Percentiles rank a stretch among this genome's conserved stretches.
Conservation (phyloP, 2,113 vertebrate genomes). For the Sinocyclocheilus rhinocerous region DNA sequence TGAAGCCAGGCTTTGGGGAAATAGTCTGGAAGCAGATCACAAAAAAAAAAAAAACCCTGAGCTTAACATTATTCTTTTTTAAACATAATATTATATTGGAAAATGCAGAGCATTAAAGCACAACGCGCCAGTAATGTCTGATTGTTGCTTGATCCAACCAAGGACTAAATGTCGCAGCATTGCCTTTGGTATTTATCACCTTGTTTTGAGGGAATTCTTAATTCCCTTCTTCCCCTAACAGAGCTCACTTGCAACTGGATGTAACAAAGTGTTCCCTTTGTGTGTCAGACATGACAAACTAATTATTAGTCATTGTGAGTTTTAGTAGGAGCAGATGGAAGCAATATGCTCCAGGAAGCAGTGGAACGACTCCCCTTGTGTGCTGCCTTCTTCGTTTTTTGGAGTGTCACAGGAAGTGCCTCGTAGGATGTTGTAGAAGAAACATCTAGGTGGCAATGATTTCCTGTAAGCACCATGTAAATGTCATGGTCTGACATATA, state of each 20-base stretch:
- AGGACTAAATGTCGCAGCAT: background rate
- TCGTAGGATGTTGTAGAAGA: background rate
- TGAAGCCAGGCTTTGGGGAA: conserved; percentile 40
- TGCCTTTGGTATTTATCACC: background rate
- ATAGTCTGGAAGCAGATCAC: conserved; percentile 33
- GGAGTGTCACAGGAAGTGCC: conserved; percentile 17
- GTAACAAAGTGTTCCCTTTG: conserved; percentile 22
- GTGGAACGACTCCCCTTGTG: conserved; percentile 33
- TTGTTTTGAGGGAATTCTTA: background rate
- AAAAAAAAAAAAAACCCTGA: conserved; percentile 37
- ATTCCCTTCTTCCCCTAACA: background rate
- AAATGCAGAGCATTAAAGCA: background rate
- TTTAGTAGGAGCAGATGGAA: conserved; percentile 42
- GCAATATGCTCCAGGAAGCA: conserved; percentile 44
- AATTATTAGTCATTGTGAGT: conserved; percentile 51
- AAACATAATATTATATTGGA: conserved; percentile 33
- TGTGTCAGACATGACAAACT: conserved; percentile 48
- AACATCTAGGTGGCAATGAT: conserved; percentile 53
- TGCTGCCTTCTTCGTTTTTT: conserved; percentile 11
- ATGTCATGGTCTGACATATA: background rate
- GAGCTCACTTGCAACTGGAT: conserved; percentile 4
- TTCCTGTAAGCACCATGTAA: conserved; percentile 14
- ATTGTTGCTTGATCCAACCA: background rate
- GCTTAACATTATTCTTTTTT: conserved; percentile 62
- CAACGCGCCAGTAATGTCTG: background rate